Evolutionary conservation across 2,113 vertebrate species (phyloP), one percentile per base, ranked within the genome.

Genomic region (Dolichotis patagonum): DNA sequence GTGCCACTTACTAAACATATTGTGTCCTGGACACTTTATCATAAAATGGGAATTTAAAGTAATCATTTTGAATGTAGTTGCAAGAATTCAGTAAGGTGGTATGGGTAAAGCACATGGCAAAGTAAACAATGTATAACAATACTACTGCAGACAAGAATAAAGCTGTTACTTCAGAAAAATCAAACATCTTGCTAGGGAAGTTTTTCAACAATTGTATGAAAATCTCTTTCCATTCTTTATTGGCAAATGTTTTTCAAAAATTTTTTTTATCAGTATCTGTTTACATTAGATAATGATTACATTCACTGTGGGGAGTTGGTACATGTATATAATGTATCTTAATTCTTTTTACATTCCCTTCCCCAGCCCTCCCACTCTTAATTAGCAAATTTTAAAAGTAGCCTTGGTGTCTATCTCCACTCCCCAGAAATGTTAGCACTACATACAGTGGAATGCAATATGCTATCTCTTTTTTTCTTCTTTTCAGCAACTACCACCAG

Each of bases 141-240:
- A 41, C 43, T 52, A 30, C 71, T 32, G 32, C 20, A 11, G 16
- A 28, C 65, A 73, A 73, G 28, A 73, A 62, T 54, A 41, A 77
- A 82, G 14, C 26, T 52, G 43, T 60, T 60, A 41, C 54, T 85
- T 5, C 46, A 67, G 58, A 75, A 93, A 65, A 32, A 5, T n/a
- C 24, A 88, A 69, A 75, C 3, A 4, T 22, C 35, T 77, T 65
- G 11, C 69, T 82, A 58, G 22, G 46, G 90, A 82, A 92, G 75
- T 88, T 46, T 85, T 63, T 11, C 17, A 54, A 38, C 73, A 83
- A 43, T 7, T 69, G 84, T 22, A 92, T 63, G 30, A 75, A 94
- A 91, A 95, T 58, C 16, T 90, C 7, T 82, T 62, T 78, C 43
- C 81, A 90, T 43, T 93, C 58, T 52, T 82, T 71, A 73, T 41